Conservation (phyloP, 2,888 invertebrate species). For the Ypsolopha sequella region DNA sequence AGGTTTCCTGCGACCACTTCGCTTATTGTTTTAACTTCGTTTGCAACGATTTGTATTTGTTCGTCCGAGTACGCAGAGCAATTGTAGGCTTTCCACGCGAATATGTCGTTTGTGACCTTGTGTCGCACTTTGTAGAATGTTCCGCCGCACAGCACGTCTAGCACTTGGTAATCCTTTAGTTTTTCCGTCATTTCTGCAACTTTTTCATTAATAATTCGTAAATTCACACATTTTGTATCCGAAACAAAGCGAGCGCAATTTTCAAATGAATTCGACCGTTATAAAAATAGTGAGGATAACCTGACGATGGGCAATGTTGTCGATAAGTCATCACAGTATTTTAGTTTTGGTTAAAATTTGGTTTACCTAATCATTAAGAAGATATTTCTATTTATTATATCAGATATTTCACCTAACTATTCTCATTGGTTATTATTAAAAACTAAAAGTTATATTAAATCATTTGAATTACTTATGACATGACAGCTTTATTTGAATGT, state of each 20-base stretch:
- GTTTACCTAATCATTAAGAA: too few relatives aligned
- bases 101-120: conserved; percentile 64
- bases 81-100: conserved; percentile 63
- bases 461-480: too few relatives aligned
- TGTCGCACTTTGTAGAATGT: conserved; percentile 66
- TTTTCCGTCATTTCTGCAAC: conserved; percentile 44
- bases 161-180: conserved; percentile 60
- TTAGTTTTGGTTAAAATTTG: too few relatives aligned
- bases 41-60: conserved; percentile 52
- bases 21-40: conserved; percentile 55
- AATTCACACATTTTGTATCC: conserved; percentile 49
- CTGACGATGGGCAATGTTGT: too few relatives aligned
- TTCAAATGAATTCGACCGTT: conserved; percentile 48
- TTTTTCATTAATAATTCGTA: conserved; percentile 14
- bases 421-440: too few relatives aligned
- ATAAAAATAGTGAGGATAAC: conserved; percentile 29
- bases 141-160: conserved; percentile 60
- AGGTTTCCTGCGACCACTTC: conserved; percentile 40
- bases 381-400: too few relatives aligned
- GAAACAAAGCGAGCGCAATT: conserved; percentile 52
- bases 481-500: too few relatives aligned
- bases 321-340: too few relatives aligned
- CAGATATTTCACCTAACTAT: too few relatives aligned
- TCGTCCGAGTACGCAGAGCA: conserved; percentile 50
- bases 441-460: too few relatives aligned